These are phyloP conservation scores for Lanistes nyassanus DNA, from an alignment of 1,140 invertebrate species.

Conservation along the genomic window DNA sequence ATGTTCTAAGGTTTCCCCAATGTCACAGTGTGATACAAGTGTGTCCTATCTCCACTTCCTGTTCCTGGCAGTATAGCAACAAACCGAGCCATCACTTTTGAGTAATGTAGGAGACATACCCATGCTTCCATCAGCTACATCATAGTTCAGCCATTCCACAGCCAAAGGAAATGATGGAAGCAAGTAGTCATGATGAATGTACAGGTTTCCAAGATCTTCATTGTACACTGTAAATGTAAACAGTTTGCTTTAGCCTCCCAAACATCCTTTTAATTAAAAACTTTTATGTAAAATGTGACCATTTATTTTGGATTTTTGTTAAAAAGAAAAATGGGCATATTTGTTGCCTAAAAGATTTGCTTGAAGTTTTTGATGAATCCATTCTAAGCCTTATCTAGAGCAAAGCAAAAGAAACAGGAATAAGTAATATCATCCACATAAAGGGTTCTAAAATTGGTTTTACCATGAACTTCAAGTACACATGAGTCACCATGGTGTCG, in stretches of 20 bases:
- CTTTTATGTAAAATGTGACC: too few species aligned
- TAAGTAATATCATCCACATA: background rate
- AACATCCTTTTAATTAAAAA: background rate
- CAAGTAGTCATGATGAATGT: slow-evolving; percentile 92
- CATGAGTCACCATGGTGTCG: slow-evolving; percentile 86
- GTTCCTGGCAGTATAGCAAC: background rate
- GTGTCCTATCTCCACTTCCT: background rate
- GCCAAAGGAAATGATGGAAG: slow-evolving; percentile 89
- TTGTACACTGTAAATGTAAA: slow-evolving; percentile 80
- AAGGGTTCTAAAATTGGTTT: slow-evolving; percentile 35
- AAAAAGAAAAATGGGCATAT: background rate
- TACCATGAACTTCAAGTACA: slow-evolving; percentile 88
- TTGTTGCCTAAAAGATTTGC: too few species aligned
- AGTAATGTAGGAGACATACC: too few species aligned
- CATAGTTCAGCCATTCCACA: slow-evolving; percentile 91
- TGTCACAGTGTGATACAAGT: background rate
- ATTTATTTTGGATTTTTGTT: too few species aligned
- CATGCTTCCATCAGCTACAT: slow-evolving; percentile 74
- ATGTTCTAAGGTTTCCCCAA: too few species aligned
- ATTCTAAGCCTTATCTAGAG: background rate
- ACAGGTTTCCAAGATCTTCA: slow-evolving; percentile 85
- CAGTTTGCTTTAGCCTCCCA: background rate
- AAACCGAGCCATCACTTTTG: too few species aligned
- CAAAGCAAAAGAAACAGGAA: background rate
- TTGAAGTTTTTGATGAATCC: too few species aligned